Evolutionary conservation across 2,113 vertebrate genomes (phyloP).

Genomic region (Promerops cafer): DNA sequence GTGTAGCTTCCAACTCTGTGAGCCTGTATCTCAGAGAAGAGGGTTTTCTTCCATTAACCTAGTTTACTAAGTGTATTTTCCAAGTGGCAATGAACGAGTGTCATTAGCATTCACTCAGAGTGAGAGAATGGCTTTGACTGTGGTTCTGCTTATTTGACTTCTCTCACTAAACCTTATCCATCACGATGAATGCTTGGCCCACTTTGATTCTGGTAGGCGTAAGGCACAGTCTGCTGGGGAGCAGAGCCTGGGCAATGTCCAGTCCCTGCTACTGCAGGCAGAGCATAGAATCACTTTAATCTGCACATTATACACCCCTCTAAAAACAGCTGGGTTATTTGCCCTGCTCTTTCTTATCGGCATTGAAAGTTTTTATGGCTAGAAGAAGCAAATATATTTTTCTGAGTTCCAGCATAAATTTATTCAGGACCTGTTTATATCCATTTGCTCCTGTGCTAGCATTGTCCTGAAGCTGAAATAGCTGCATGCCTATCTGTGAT

Average conservation of each 20-base stretch:
- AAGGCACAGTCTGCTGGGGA: neutral
- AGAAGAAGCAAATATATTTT: neutral
- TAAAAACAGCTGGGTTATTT: neutral
- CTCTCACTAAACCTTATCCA: conserved; percentile 22
- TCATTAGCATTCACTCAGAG: conserved; percentile 47
- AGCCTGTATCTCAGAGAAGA: neutral
- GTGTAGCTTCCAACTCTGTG: neutral
- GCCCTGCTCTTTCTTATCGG: neutral
- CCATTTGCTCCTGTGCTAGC: neutral
- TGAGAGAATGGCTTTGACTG: conserved; percentile 36
- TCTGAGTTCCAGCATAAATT: neutral
- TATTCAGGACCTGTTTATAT: neutral
- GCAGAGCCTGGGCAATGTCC: accelerated
- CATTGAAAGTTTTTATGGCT: neutral
- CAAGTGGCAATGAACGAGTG: neutral
- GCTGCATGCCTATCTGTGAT: neutral
- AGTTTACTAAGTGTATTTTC: conserved; percentile 10
- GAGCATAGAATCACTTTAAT: neutral
- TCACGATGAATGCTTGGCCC: conserved; percentile 28
- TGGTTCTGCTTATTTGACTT: conserved; percentile 40
- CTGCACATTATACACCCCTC: neutral
- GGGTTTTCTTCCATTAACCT: conserved; percentile 20
- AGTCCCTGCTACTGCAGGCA: neutral
- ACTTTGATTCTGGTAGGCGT: neutral
- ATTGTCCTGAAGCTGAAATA: neutral